Conservation (phyloP, 2,113 vertebrate species). For the Rhea pennata region DNA sequence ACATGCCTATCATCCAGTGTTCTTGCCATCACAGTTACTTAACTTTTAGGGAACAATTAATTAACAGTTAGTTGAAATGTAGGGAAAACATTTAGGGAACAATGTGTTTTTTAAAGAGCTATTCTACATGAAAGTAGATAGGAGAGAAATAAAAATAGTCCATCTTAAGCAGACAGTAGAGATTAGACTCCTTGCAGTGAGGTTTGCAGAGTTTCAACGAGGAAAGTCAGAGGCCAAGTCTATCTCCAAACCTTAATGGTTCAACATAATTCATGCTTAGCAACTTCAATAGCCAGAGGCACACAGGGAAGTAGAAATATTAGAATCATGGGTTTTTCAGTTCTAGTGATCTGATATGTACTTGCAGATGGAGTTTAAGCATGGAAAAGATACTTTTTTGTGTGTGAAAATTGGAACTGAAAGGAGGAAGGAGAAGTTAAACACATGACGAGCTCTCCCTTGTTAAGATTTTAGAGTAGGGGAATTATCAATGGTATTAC, state of each 20-base stretch:
- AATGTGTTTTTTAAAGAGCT: not conserved
- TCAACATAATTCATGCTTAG: not conserved
- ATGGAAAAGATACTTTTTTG: not conserved
- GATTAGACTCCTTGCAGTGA: not conserved
- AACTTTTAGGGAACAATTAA: not conserved
- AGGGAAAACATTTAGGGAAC: not conserved
- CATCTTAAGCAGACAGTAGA: not conserved
- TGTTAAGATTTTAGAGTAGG: not conserved
- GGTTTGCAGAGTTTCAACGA: not conserved
- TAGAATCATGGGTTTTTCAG: not conserved
- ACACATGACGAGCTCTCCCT: not conserved
- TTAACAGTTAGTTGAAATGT: not conserved
- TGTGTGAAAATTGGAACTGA: not conserved
- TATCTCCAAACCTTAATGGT: not conserved
- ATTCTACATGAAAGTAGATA: not conserved
- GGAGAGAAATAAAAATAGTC: not conserved
- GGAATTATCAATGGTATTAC: not conserved
- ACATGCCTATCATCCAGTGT: not conserved
- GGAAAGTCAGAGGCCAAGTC: not conserved
- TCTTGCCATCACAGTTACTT: not conserved
- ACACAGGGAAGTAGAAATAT: not conserved
- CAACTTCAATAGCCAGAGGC: not conserved
- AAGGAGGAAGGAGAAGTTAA: not conserved
- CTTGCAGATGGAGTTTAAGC: not conserved
- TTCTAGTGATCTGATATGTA: not conserved